Conservation (phyloP, 2,888 invertebrate genomes). For the Stenurella melanura region DNA sequence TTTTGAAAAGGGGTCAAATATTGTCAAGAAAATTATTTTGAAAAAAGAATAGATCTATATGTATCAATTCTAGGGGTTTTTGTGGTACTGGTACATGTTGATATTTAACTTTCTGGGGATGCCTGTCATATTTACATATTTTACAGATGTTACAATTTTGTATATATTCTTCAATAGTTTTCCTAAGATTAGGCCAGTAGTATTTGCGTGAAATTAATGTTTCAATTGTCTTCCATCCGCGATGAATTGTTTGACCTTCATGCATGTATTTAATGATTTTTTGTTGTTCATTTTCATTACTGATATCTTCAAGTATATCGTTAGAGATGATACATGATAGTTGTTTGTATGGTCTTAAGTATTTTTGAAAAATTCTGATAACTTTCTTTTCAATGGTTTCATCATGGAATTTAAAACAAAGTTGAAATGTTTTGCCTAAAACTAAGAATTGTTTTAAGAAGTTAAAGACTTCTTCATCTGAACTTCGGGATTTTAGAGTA, state of each 20-base stretch:
- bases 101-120: constrained; percentile 25
- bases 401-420: not conserved
- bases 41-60: constrained; percentile 34
- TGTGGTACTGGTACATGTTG: constrained; percentile 28
- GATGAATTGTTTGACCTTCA: constrained; percentile 33
- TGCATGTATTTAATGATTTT: constrained; percentile 29
- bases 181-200: constrained; percentile 26
- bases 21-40: constrained; percentile 24
- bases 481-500: no score
- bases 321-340: not conserved
- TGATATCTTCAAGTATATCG: not conserved
- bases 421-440: not conserved
- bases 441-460: not conserved
- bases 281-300: not conserved
- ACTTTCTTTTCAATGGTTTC: not conserved
- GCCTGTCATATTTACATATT: constrained; percentile 35
- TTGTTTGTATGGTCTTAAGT: not conserved
- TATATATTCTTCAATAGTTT: not conserved
- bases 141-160: constrained; percentile 10
- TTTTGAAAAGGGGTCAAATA: constrained; percentile 6
- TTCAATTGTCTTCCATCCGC: constrained; percentile 29
- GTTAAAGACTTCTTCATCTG: no score
- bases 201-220: constrained; percentile 10
- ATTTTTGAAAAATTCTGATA: not conserved
- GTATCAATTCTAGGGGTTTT: constrained; percentile 34